Conservation (phyloP, 2,113 vertebrate species). For the Xenopus tropicalis region UCB_Xtro_10.0 CM004449.2:107207501-107208000, state of each 20-base stretch:
- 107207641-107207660: neutral
- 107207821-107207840: neutral
- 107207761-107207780: conserved; percentile 25
- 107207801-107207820: neutral
- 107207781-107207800: conserved; percentile 10
- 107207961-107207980: conserved; percentile 8
- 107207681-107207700: neutral
- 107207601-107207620: neutral
- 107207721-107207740: neutral
- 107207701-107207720: neutral
- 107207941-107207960: conserved; percentile 19
- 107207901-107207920: neutral
- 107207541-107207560: neutral
- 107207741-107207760: conserved; percentile 10
- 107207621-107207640: neutral
- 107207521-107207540: conserved; percentile 24
- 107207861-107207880: neutral
- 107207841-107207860: neutral
- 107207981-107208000: conserved; percentile 17
- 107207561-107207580: neutral
- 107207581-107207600: neutral
- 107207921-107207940: neutral
- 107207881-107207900: neutral
- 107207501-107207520: conserved; percentile 35
- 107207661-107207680: neutral